These are phyloP conservation scores for Melozone crissalis DNA, from an alignment of 2,113 vertebrate species.

Conservation along the genomic window DNA sequence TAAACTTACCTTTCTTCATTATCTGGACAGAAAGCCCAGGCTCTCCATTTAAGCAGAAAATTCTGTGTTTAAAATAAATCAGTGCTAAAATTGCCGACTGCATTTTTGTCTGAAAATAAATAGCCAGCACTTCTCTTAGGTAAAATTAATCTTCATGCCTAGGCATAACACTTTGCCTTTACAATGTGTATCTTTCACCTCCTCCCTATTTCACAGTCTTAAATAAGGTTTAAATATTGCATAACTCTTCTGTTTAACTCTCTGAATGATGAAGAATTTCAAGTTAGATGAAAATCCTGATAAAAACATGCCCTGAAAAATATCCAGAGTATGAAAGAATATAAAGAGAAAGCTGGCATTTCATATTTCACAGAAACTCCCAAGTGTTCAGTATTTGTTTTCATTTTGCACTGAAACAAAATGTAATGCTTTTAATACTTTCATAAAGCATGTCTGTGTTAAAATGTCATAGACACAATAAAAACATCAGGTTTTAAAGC, in stretches of 20 bases:
- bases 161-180: slow-evolving; percentile 19
- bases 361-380: not conserved
- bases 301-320: slow-evolving; percentile 2
- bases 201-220: slow-evolving; percentile 29
- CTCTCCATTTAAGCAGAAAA: not conserved
- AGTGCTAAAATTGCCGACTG: not conserved
- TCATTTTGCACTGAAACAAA: not conserved
- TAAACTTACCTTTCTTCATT: not conserved
- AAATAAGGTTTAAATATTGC: slow-evolving; percentile 43
- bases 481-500: not conserved
- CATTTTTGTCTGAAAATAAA: slow-evolving; percentile 17
- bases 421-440: not conserved
- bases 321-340: not conserved
- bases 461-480: not conserved
- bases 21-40: not conserved
- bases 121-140: not conserved
- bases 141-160: slow-evolving; percentile 10
- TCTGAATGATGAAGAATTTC: not conserved
- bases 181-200: slow-evolving; percentile 25
- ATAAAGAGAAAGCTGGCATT: not conserved
- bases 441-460: not conserved
- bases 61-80: not conserved
- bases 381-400: not conserved
- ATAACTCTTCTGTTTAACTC: slow-evolving; percentile 5
- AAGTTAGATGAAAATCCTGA: not conserved